phyloP scores from a whole-genome alignment of 2,797 vertebrate species.

The Gambelia wislizenii region DNA sequence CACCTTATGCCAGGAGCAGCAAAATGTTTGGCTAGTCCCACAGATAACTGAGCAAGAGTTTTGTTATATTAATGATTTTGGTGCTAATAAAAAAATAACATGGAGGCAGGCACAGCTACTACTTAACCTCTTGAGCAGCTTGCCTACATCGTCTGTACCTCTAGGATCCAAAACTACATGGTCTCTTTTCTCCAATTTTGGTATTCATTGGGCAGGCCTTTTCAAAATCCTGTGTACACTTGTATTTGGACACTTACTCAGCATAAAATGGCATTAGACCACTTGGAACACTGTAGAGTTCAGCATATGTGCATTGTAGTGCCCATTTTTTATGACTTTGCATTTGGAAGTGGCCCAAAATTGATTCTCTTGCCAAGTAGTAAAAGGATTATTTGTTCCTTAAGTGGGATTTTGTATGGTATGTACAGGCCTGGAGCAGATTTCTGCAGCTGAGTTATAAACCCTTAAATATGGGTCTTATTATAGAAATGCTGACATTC shows the following conservation, averaged over 20 bases:
- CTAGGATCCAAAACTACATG: background rate
- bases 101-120: background rate
- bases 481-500: constrained; percentile 23
- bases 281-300: background rate
- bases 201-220: background rate
- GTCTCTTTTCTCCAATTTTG: background rate
- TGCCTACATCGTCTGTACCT: background rate
- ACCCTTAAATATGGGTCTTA: background rate
- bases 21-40: background rate
- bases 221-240: constrained; percentile 3
- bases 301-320: constrained; percentile 6
- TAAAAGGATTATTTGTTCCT: constrained; percentile 36
- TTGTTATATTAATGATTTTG: constrained; percentile 15
- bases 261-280: constrained; percentile 9
- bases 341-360: constrained; percentile 43
- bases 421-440: constrained; percentile 31
- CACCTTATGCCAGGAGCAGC: background rate
- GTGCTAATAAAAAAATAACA: constrained; percentile 14
- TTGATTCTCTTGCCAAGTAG: background rate
- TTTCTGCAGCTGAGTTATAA: constrained; percentile 7
- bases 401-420: constrained; percentile 36
- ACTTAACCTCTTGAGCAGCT: background rate
- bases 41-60: background rate
- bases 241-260: background rate
- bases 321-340: constrained; percentile 25